Base-by-base conservation (phyloP, 2,888 invertebrate genomes). In the Tortricodes alternella region DNA sequence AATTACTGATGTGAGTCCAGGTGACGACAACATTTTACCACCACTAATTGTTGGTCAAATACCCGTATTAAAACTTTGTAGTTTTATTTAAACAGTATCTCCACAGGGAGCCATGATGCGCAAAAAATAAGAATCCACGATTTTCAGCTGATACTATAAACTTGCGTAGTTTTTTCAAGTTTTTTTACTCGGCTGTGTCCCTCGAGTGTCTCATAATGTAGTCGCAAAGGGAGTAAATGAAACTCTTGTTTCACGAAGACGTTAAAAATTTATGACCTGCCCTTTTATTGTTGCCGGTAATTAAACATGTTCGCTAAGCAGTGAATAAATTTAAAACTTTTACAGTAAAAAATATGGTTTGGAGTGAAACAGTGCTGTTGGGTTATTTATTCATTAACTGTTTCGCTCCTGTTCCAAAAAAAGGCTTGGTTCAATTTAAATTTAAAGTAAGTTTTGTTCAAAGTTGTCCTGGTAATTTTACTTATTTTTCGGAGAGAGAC, bases 211-310 rank as follows among this genome's bases (percentile, higher is more conserved):
- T 41, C 58, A 53, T 60, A 58, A 58, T 41, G 16, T n/a, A 55
- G 41, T 46, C 52, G 41, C 59, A 56, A 60, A 51, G 53, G 58
- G 58, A 60, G 46, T 58, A 60, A 53, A 60, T 58, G 44, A 58
- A 58, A 58, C 53, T 48, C 53, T 51, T 72, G 78, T 80, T 84
- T 83, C 72, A 77, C 75, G 76, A 84, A 79, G 80, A 80, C 80
- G 76, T 87, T 85, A 87, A 88, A 85, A 83, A 85, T 86, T 81
- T 85, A 88, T 78, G 71, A 71, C 61, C 64, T 60, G 48, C 70
- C n/a, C 79, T 83, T 82, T 86, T 85, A 85, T 75, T 78, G 82
- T 68, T 65, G 62, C 62, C 71, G 58, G 59, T 60, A 68, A 71
- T 71, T 70, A 67, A 71, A 65, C 63, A 60, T 60, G 62, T 66